Evolutionary conservation across 1,140 invertebrate species (phyloP).

Genomic region (Procambarus virginalis): DNA sequence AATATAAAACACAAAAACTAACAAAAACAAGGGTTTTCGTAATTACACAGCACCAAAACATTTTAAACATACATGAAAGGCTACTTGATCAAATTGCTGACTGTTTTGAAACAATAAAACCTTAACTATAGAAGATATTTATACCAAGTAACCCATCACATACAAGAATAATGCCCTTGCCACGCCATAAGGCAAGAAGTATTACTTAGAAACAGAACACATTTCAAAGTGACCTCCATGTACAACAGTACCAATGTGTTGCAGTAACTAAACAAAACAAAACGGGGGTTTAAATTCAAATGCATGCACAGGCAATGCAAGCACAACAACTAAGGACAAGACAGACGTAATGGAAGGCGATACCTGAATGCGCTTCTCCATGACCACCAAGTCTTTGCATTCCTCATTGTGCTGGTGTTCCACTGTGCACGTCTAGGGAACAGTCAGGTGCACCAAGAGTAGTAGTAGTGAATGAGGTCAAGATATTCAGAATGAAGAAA

Average conservation of each 20-base stretch:
- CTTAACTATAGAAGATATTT: not conserved
- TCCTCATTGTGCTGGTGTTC: constrained; percentile 94
- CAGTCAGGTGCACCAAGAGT: constrained; percentile 40
- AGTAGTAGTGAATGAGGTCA: constrained; percentile 57
- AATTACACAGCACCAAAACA: not conserved
- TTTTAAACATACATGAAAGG: not conserved
- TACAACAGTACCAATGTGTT: not conserved
- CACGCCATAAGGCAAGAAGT: not conserved
- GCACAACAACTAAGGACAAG: constrained; percentile 19
- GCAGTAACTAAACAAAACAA: not conserved
- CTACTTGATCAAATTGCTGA: not conserved
- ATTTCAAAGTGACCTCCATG: not conserved
- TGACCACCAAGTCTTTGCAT: constrained; percentile 92
- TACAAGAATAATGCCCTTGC: not conserved
- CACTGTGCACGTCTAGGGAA: constrained; percentile 86
- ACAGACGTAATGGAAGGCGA: constrained; percentile 19
- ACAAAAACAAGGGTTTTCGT: not conserved
- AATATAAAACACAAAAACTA: not conserved
- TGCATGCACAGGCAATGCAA: constrained; percentile 32
- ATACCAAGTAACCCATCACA: not conserved
- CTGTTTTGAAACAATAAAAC: not conserved
- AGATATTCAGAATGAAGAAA: constrained; percentile 23
- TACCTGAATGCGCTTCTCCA: constrained; percentile 92
- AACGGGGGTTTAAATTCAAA: not conserved
- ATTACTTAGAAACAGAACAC: not conserved